A percentile compares a stretch with the other conserved stretches of the same genome.
These are phyloP conservation scores for Spea bombifrons DNA, from an alignment of 2,113 vertebrate genomes.

Conservation along the genomic window DNA sequence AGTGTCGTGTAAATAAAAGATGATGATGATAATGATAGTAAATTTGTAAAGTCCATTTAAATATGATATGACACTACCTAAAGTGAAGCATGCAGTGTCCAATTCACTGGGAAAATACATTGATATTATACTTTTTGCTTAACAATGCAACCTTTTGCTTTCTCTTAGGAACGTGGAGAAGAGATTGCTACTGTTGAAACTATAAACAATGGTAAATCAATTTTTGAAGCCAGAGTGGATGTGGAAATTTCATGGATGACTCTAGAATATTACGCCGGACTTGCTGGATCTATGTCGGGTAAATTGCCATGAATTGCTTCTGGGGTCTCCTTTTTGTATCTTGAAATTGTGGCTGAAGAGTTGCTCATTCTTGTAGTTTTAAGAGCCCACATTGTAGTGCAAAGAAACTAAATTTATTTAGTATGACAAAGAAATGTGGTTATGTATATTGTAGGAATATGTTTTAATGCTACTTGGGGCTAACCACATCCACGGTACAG, in stretches of 20 bases:
- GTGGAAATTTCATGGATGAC: slow-evolving; percentile 81
- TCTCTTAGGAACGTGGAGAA: slow-evolving; percentile 77
- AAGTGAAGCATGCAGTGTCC: no score
- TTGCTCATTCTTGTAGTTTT: no score
- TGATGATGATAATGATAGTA: no score
- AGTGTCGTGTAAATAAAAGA: no score
- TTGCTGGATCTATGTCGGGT: slow-evolving; percentile 86
- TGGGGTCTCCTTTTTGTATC: not conserved
- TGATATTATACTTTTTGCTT: no score
- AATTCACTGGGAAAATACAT: no score
- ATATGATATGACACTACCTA: no score
- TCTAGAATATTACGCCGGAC: slow-evolving; percentile 88
- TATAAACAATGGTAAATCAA: slow-evolving; percentile 91
- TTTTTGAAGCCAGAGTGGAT: slow-evolving; percentile 83
- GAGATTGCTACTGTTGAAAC: slow-evolving; percentile 85
- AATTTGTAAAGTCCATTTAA: no score
- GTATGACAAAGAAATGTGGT: not conserved
- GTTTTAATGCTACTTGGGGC: not conserved
- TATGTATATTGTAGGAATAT: not conserved
- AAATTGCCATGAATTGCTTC: slow-evolving; percentile 10
- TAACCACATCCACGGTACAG: not conserved
- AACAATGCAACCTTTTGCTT: not conserved
- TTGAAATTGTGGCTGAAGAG: no score
- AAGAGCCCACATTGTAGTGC: no score
- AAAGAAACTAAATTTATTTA: not conserved